Base-by-base conservation (phyloP, 2,888 invertebrate genomes). In the Parnassius apollo region DNA sequence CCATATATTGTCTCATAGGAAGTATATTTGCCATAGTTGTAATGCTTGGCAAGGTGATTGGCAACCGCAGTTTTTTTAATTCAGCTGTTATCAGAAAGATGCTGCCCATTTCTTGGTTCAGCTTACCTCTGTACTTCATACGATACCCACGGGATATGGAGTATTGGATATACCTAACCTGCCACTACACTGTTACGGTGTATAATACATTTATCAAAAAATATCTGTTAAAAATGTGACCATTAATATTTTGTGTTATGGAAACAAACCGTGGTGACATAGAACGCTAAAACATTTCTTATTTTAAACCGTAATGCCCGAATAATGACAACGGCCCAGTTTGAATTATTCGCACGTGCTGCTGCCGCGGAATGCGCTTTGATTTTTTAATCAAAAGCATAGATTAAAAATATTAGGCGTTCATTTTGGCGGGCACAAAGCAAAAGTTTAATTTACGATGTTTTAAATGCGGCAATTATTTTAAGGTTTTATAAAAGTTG, bases 321-420 rank as follows among this genome's bases (percentile, higher is more conserved):
- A 61, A 56, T 61, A 56, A 61, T 61, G 61, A 61, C 61, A 61
- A 56, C 49, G 61, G 55, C 48, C 61, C 46, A 54, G 61, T 74
- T 74, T 71, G 70, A 70, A 74, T 72, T 70, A 69, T 68, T 68
- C 67, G 66, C 73, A 71, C 71, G 71, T 71, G 66, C 65, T 46
- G 65, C 49, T 0, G 49, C 58, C 60, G 22, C 53, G 62, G 68
- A 70, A 70, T 71, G 69, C 67, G 66, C 72, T 73, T 71, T 71
- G 71, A 69, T 72, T 72, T 69, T 72, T 72, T 67, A 64, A 64
- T 64, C 51, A 64, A 52, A 56, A 50, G 55, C 59, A 59, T 52
- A 64, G 51, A 57, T 59, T 56, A 59, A 64, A 64, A 64, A 64
- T 64, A 57, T 64, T 59, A 59, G 59, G 52, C 59, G 56, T 52